phyloP scores from a whole-genome alignment of 30 jellyfish, hydroid and myxozoan species.

The Calvadosia cruxmelitensis region DNA sequence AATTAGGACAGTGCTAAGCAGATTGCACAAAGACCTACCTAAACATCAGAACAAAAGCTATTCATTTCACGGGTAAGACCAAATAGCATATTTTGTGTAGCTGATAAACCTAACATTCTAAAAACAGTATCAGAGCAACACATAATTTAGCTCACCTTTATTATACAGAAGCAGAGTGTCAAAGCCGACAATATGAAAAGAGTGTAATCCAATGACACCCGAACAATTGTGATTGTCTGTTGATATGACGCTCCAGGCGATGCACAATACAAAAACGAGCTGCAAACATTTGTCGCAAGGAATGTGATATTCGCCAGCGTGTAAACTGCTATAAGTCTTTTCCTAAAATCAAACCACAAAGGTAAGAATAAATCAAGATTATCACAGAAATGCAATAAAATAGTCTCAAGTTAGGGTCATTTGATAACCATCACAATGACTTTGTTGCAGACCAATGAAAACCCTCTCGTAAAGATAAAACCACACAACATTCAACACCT shows the following conservation, averaged over 20 bases:
- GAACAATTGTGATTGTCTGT: conserved; percentile 53
- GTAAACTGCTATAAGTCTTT: conserved; percentile 23
- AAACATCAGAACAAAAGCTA: no score
- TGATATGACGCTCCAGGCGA: conserved; percentile 65
- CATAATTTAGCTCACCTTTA: conserved; percentile 46
- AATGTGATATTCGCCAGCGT: conserved; percentile 38
- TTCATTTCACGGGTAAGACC: no score
- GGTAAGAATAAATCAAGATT: neutral
- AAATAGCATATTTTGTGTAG: no score
- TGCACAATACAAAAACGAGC: conserved; percentile 54
- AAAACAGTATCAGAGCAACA: neutral
- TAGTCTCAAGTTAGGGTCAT: no score
- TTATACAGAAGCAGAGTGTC: conserved; percentile 83
- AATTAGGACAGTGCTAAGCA: no score
- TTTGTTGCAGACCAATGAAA: no score
- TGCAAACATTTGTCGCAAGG: conserved; percentile 53
- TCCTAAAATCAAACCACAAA: conserved; percentile 37
- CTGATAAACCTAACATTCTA: neutral
- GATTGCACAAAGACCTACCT: no score
- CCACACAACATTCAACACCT: no score
- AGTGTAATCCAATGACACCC: conserved; percentile 82
- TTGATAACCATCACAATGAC: no score
- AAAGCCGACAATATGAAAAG: conserved; percentile 72
- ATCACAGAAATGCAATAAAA: neutral
- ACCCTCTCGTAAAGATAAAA: no score